These are phyloP conservation scores for Enteromius argenteus DNA, from an alignment of 2,797 vertebrate species.

Conservation along the genomic window DNA sequence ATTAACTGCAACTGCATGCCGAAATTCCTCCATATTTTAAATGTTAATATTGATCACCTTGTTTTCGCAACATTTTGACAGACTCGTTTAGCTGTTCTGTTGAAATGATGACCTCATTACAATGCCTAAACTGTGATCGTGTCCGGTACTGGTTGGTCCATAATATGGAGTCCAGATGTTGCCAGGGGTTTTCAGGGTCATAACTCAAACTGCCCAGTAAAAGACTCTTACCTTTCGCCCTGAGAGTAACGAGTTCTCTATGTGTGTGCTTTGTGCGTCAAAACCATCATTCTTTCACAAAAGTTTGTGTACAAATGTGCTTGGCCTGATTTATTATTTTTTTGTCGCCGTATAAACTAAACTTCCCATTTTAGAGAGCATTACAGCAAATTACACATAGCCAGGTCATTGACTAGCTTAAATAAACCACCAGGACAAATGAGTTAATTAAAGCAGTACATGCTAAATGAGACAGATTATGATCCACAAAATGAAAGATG, in stretches of 20 bases:
- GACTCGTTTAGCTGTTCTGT: conserved; percentile 17
- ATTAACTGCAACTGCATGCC: background rate
- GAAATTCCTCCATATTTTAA: background rate
- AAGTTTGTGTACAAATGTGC: conserved; percentile 74
- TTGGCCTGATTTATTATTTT: conserved; percentile 71
- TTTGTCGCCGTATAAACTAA: conserved; percentile 26
- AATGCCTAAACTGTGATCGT: conserved; percentile 3
- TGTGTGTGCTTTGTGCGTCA: conserved; percentile 57
- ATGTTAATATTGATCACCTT: background rate
- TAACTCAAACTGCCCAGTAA: conserved; percentile 58
- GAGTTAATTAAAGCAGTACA: background rate
- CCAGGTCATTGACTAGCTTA: conserved; percentile 17
- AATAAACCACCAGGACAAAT: conserved; percentile 43
- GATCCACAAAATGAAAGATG: conserved; percentile 24
- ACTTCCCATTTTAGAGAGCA: conserved; percentile 14
- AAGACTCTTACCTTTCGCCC: conserved; percentile 30
- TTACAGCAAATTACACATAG: conserved; percentile 19
- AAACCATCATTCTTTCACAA: conserved; percentile 71
- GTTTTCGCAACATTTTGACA: background rate
- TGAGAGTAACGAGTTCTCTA: conserved; percentile 48
- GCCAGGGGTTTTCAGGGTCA: conserved; percentile 42
- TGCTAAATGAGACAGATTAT: conserved; percentile 25
- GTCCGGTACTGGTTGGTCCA: conserved; percentile 24
- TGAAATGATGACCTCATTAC: conserved; percentile 19
- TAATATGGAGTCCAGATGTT: conserved; percentile 59